Evolutionary conservation across 2,888 invertebrate species (phyloP).

Genomic region (Eupithecia tripunctaria): DNA sequence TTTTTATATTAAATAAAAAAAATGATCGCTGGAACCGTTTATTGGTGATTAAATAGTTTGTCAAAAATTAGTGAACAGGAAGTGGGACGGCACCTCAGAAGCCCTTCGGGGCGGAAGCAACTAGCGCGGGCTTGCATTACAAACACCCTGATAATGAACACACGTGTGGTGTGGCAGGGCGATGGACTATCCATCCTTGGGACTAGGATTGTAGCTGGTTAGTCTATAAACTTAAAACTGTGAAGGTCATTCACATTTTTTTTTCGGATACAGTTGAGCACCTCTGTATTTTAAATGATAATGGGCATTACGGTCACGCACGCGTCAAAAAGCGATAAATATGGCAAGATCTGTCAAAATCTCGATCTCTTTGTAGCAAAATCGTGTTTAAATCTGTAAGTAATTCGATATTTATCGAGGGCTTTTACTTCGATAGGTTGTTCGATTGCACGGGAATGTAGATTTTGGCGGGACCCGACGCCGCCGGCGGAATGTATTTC

Average conservation of each 20-base stretch:
- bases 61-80: constrained; percentile 79
- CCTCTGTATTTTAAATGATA: neutral
- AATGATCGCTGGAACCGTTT: constrained; percentile 14
- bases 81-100: constrained; percentile 78
- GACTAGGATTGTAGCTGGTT: neutral
- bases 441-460: too few species aligned
- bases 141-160: constrained; percentile 78
- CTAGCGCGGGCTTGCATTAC: constrained; percentile 76
- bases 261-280: neutral
- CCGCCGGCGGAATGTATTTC: too few species aligned
- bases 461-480: too few species aligned
- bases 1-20: too few species aligned
- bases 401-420: too few species aligned
- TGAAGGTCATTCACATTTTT: neutral
- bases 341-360: too few species aligned
- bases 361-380: too few species aligned
- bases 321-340: too few species aligned
- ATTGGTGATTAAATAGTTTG: constrained; percentile 65
- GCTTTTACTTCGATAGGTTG: too few species aligned
- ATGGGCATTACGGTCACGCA: neutral
- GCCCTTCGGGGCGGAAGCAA: constrained; percentile 73
- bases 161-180: constrained; percentile 58
- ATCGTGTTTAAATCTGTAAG: too few species aligned
- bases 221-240: neutral
- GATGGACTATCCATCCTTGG: neutral